Evolutionary conservation across 2,113 vertebrate species (phyloP), one percentile per base, ranked within the genome.

Genomic region (Labrus mixtus): DNA sequence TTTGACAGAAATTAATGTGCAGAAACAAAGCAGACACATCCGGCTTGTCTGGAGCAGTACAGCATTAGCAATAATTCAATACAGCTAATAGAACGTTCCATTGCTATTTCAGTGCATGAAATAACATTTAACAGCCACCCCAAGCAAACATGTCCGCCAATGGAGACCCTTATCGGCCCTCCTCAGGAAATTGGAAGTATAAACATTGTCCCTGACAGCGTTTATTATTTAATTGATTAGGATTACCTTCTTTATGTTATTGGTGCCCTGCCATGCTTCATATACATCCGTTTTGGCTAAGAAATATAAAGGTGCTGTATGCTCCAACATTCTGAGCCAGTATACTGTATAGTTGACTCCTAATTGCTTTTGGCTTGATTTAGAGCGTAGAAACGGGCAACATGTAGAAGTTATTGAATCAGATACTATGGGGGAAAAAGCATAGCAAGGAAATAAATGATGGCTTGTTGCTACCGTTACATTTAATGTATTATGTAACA

Each of bases 221-320:
- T 79, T 79, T 54, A 58, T 79, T 54, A 58, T 85, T 85, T 78
- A 61, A 89, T 84, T 86, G 66, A 83, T 83, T 68, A 71, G 10
- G 53, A 63, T 22, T 74, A 75, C 71, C 68, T 74, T 68, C 56
- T 6, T 71, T 8, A 29, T 63, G 48, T 62, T 54, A 37, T 43
- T 84, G 65, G 68, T 54, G 51, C 20, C 19, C 57, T 64, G 57
- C 62, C 69, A 74, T 29, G 16, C 50, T 41, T 59, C 82, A 59
- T 19, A 71, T 13, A 62, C 53, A 53, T 12, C 51, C 10, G 8
- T 43, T 75, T 43, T 69, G 46, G 64, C 19, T 15, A 17, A 51
- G 45, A 23, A 54, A 68, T 39, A 68, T 55, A 55, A 48, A 62
- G 60, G 45, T 78, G 39, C 66, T 22, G 15, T 22, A 20, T 39